Evolutionary conservation across 2,113 vertebrate genomes (phyloP).

Genomic region (Pardalotus punctatus): DNA sequence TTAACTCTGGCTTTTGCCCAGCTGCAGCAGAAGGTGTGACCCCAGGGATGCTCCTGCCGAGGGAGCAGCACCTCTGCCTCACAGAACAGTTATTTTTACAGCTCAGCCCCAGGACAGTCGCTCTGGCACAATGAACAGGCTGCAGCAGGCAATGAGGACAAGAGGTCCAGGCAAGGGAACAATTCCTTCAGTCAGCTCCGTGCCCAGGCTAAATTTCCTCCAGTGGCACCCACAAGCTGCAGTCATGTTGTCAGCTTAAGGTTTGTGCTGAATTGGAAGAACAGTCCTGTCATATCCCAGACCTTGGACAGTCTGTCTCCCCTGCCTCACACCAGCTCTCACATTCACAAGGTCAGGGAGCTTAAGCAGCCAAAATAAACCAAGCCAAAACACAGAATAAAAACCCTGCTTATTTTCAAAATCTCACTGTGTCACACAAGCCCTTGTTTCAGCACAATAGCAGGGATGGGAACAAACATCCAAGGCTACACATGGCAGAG

Average conservation of each 20-base stretch:
- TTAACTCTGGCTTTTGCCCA: neutral
- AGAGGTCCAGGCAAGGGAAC: neutral
- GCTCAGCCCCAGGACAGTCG: neutral
- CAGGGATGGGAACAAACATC: neutral
- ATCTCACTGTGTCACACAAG: neutral
- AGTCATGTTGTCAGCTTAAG: neutral
- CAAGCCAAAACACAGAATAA: neutral
- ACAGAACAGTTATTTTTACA: neutral
- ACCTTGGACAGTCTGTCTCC: neutral
- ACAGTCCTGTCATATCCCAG: neutral
- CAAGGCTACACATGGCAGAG: neutral
- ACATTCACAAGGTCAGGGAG: neutral
- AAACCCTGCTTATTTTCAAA: neutral
- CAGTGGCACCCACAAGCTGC: neutral
- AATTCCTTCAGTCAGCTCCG: fast-evolving
- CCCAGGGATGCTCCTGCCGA: neutral
- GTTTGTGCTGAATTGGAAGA: neutral
- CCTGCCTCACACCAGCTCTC: neutral
- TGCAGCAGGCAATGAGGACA: neutral
- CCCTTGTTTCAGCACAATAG: neutral
- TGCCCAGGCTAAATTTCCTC: neutral
- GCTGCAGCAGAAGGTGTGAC: neutral
- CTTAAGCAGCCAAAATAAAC: neutral
- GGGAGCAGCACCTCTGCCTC: neutral
- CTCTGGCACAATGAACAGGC: neutral